phyloP scores from a whole-genome alignment of 1,140 invertebrate genomes.

The Mesaphorura yosii region DNA sequence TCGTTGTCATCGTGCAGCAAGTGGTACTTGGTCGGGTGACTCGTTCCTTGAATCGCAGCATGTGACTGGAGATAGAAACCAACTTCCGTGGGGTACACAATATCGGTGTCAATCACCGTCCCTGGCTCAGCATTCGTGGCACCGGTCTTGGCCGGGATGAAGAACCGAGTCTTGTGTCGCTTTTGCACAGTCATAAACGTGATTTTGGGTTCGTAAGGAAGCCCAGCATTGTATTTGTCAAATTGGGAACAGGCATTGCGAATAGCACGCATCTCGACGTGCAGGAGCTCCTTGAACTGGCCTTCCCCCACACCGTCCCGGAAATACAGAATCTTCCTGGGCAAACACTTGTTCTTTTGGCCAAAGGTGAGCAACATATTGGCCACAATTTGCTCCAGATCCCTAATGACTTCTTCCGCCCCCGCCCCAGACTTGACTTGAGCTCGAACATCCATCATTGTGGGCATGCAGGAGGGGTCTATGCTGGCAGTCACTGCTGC shows the following conservation, averaged over 20 bases:
- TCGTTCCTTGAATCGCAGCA: slow-evolving; percentile 61
- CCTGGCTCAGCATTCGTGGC: slow-evolving; percentile 70
- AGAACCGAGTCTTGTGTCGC: slow-evolving; percentile 42
- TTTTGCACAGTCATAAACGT: slow-evolving; percentile 44
- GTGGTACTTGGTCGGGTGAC: slow-evolving; percentile 77
- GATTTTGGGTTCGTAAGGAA: slow-evolving; percentile 50
- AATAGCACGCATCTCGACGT: slow-evolving; percentile 53
- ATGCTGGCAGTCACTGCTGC: slow-evolving; percentile 25
- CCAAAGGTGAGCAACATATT: slow-evolving; percentile 32
- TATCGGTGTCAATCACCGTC: slow-evolving; percentile 66
- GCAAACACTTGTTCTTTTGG: slow-evolving; percentile 22
- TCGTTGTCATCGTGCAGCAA: slow-evolving; percentile 64
- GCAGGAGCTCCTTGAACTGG: slow-evolving; percentile 35
- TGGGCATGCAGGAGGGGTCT: slow-evolving; percentile 21
- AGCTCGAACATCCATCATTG: slow-evolving; percentile 26
- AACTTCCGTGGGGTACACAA: slow-evolving; percentile 65
- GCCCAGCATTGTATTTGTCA: slow-evolving; percentile 43
- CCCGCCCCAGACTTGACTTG: slow-evolving; percentile 23
- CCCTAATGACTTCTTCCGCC: slow-evolving; percentile 33
- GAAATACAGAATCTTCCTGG: slow-evolving; percentile 37
- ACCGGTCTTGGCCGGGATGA: slow-evolving; percentile 80
- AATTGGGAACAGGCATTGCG: slow-evolving; percentile 50
- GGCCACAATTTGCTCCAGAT: slow-evolving; percentile 30
- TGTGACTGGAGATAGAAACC: slow-evolving; percentile 76
- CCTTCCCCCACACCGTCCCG: slow-evolving; percentile 41